Evolutionary conservation across 2,797 vertebrate genomes (phyloP), one percentile per base, ranked within the genome.

Genomic region (Phylloscopus collybita): DNA sequence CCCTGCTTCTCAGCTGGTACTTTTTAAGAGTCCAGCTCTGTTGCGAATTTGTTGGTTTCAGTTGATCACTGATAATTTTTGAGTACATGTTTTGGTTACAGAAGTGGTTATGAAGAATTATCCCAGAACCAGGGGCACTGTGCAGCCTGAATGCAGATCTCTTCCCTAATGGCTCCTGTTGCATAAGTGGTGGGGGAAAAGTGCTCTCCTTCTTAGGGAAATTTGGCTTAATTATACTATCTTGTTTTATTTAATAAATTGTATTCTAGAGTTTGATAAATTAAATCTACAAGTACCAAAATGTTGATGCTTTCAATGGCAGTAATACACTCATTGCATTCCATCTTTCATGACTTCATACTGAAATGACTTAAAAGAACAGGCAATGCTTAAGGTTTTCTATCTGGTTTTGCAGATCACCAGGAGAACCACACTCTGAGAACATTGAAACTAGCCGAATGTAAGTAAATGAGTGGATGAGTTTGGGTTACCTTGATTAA

Each of bases 401-500:
- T 93, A 10, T 98, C 97, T 98, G 72, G 95, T 85, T 98, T 96
- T 98, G 92, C 94, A 99, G 99, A 99, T 99, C 99, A 98, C 98
- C 98, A 99, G 98, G 99, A 98, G 99, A 99, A 98, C 97, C 98
- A 97, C 98, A 97, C 97, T 98, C 98, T 98, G 98, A 99, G 98
- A 98, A 97, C 98, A 98, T 98, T 97, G 98, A 99, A 99, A 98
- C 99, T 98, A 99, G 98, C 99, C 99, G 99, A 99, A 99, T 99
- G 99, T 99, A 98, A 99, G 99, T 99, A 96, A 71, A 80, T 36
- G 34, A 91, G 50, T 57, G 54, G 60, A 93, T 80, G 50, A 66
- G 36, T 92, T 78, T 91, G 64, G 13, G 80, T 5, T 76, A 38
- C 84, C 64, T 56, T 86, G 49, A 90, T 94, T 80, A 40, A 88